Base-by-base conservation (phyloP, 2,797 vertebrate species). In the Prunella strophiata region DNA sequence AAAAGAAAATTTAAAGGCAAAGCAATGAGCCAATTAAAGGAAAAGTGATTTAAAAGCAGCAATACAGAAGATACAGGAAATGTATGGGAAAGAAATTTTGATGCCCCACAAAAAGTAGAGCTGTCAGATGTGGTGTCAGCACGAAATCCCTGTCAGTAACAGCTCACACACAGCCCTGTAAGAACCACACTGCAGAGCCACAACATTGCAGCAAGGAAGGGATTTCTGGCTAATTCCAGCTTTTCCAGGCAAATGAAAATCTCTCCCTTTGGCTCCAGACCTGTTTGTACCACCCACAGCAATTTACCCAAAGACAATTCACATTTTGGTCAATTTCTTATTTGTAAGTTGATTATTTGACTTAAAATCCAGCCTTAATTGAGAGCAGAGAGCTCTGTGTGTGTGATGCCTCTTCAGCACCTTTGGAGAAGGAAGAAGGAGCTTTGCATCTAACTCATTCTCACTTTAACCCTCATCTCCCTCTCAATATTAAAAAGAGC, bases 1-100 rank as follows among this genome's bases (percentile, higher is more conserved):
- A 61, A 96, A 93, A 93, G 38, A 81, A 89, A 97, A 97, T 83
- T 97, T 97, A 93, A 91, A 96, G 74, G 92, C 42, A 90, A 94
- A 93, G 84, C 83, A 93, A 94, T 7, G 15, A 62, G 91, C 86
- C 93, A 96, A 88, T 94, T 76, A 57, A 90, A 94, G 79, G 78
- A 85, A n/a, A 66, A 95, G 42, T 9, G 47, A 55, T 88, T 65
- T 55, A 85, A 93, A 79, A 89, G 58, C 78, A 88, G 6, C 36
- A 51, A 34, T 21, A 50, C 1, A n/a, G 43, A 59, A 83, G 65
- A 72, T 13, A 18, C 7, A 75, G 51, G 43, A 89, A 82, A 78
- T 4, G 7, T 2, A 23, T 20, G 45, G 59, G 34, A 45, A 72
- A 93, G 14, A 32, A 57, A 61, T 30, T 5, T 15, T 19, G 3